A percentile compares a stretch with the other conserved stretches of the same genome.
These are phyloP conservation scores for Monoplex corrugatus DNA, from an alignment of 2,888 invertebrate genomes.

Conservation along the genomic window DNA sequence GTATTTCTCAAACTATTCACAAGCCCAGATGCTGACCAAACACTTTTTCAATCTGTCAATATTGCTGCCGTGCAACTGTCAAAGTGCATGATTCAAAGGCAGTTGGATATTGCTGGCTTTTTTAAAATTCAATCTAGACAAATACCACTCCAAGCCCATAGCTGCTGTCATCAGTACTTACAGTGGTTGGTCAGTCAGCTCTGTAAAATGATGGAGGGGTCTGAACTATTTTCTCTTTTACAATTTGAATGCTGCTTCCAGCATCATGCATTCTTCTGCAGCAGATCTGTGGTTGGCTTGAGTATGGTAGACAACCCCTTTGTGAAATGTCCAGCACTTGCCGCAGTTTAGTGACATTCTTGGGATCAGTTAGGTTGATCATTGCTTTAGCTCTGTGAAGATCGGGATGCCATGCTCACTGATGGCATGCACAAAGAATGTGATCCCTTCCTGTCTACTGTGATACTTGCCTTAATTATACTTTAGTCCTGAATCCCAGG, in stretches of 20 bases:
- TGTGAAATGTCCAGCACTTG: neutral
- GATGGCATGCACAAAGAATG: slow-evolving; percentile 31
- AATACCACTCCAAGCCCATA: neutral
- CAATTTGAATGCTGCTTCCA: neutral
- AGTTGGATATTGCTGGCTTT: neutral
- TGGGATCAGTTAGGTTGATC: neutral
- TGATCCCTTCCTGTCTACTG: neutral
- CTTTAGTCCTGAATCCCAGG: neutral
- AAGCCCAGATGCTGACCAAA: neutral
- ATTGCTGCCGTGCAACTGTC: neutral
- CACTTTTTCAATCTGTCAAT: neutral
- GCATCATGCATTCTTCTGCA: neutral
- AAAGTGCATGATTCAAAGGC: neutral
- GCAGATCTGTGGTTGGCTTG: slow-evolving; percentile 6
- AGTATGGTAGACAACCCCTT: neutral
- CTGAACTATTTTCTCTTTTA: neutral
- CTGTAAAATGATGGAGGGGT: neutral
- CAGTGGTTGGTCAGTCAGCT: neutral
- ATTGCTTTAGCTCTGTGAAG: neutral
- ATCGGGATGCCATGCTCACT: slow-evolving; percentile 9
- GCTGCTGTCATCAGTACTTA: neutral
- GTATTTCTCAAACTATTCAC: slow-evolving; percentile 22
- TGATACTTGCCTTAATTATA: neutral
- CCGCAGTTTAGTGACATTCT: neutral
- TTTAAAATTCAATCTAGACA: too few species aligned